phyloP scores from a whole-genome alignment of 2,113 vertebrate genomes.

The Ceyx margarethae region DNA sequence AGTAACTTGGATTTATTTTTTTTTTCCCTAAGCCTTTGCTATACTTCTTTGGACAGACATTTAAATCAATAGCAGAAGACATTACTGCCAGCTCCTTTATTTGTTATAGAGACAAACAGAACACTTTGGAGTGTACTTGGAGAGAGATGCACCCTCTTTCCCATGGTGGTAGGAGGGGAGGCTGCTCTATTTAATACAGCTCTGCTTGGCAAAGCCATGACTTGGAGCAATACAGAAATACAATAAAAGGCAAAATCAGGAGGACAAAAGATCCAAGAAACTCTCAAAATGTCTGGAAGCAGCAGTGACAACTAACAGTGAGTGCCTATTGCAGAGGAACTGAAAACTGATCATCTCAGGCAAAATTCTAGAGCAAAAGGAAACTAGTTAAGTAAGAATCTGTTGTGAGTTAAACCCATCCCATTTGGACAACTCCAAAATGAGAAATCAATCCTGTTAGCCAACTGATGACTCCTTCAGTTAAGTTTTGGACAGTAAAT shows the following conservation, averaged over 20 bases:
- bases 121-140: not conserved
- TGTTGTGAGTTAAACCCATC: not conserved
- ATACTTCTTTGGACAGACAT: not conserved
- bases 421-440: not conserved
- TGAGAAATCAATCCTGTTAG: not conserved
- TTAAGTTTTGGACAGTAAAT: not conserved
- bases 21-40: not conserved
- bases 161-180: not conserved
- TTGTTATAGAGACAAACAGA: not conserved
- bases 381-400: not conserved
- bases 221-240: not conserved
- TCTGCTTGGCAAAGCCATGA: not conserved
- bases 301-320: not conserved
- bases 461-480: not conserved
- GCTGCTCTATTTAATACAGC: not conserved
- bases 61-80: not conserved
- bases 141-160: not conserved
- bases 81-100: not conserved
- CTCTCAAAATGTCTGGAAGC: not conserved
- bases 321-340: not conserved
- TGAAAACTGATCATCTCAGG: not conserved
- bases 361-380: not conserved
- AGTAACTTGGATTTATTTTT: not conserved
- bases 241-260: not conserved
- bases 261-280: not conserved